Evolutionary conservation across 2,888 invertebrate species (phyloP).

Genomic region (Plebejus argus): DNA sequence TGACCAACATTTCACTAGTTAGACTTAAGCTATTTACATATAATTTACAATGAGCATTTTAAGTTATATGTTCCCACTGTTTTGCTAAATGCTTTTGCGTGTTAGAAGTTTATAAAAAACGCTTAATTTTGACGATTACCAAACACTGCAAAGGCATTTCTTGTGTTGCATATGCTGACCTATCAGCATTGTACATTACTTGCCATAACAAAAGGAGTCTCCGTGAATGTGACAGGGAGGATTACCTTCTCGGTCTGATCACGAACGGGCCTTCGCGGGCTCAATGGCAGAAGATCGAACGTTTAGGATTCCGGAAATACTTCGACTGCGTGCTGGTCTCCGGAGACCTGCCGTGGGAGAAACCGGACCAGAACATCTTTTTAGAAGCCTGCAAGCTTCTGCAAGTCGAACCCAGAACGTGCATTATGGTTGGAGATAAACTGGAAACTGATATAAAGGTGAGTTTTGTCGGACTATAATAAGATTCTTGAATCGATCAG

Average conservation of each 20-base stretch:
- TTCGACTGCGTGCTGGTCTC: constrained; percentile 91
- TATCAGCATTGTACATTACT: constrained; percentile 61
- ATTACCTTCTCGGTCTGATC: constrained; percentile 89
- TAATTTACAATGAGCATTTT: constrained; percentile 57
- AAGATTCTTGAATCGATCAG: neutral
- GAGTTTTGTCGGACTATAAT: constrained; percentile 28
- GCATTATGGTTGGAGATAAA: constrained; percentile 94
- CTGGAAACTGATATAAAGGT: constrained; percentile 92
- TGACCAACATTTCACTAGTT: constrained; percentile 63
- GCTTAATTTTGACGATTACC: neutral
- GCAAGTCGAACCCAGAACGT: constrained; percentile 86
- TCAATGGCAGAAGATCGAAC: constrained; percentile 93
- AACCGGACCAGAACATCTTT: constrained; percentile 91
- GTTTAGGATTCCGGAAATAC: constrained; percentile 84
- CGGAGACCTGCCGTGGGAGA: constrained; percentile 92
- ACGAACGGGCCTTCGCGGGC: constrained; percentile 93
- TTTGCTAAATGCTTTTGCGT: constrained; percentile 64
- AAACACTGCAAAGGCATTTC: constrained; percentile 35
- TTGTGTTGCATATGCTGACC: constrained; percentile 63
- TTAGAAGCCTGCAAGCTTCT: constrained; percentile 89
- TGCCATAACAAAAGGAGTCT: constrained; percentile 70
- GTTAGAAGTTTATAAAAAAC: constrained; percentile 34
- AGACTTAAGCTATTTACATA: constrained; percentile 60
- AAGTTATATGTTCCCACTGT: constrained; percentile 61
- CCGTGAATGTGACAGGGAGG: constrained; percentile 81